These are phyloP conservation scores for Incurvaria masculella DNA, from an alignment of 2,888 invertebrate species.

Conservation along the genomic window DNA sequence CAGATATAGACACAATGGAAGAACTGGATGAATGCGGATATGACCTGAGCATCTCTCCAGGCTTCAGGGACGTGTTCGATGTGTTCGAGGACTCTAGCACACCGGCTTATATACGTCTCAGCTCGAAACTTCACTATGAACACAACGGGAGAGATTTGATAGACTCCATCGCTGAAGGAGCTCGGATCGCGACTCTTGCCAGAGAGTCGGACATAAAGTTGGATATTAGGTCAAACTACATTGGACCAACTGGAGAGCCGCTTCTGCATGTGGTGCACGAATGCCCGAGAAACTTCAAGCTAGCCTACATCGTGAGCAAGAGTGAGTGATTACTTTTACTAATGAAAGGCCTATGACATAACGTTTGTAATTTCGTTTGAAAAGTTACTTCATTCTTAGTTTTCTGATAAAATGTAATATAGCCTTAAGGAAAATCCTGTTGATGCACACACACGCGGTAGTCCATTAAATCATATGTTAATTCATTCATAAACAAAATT, in stretches of 20 bases:
- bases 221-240: slow-evolving; percentile 19
- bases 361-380: no score
- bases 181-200: slow-evolving; percentile 18
- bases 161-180: not conserved
- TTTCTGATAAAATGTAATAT: no score
- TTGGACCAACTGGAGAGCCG: slow-evolving; percentile 19
- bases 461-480: no score
- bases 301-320: slow-evolving; percentile 24
- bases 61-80: slow-evolving; percentile 19
- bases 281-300: slow-evolving; percentile 22
- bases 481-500: no score
- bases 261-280: slow-evolving; percentile 24
- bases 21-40: slow-evolving; percentile 19
- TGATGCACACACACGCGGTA: no score
- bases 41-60: slow-evolving; percentile 20
- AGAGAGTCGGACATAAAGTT: slow-evolving; percentile 23
- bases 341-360: no score
- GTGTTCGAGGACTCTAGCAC: not conserved
- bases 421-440: no score
- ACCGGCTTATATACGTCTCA: not conserved
- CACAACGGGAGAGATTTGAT: not conserved
- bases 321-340: no score
- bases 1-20: slow-evolving; percentile 19
- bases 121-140: not conserved
- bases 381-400: no score